A percentile compares a stretch with the other conserved stretches of the same genome.
phyloP scores from a whole-genome alignment of 2,888 invertebrate species.

The Zhuqinia jingwanae region DNA sequence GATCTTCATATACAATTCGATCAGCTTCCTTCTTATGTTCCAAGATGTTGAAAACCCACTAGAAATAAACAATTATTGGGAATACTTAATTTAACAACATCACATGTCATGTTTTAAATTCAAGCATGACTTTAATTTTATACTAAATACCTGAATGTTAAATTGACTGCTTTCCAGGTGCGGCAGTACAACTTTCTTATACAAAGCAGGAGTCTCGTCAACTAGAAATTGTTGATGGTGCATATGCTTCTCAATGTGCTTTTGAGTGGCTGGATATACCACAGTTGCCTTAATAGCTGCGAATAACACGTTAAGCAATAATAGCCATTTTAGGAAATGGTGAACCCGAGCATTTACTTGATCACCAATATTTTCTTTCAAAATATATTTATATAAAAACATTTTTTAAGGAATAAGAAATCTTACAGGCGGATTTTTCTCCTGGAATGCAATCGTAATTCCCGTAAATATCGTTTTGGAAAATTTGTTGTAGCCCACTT shows the following conservation, averaged over 20 bases:
- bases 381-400: no score
- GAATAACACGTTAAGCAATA: no score
- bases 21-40: slow-evolving; percentile 95
- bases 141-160: slow-evolving; percentile 91
- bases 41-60: slow-evolving; percentile 99
- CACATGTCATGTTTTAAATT: no score
- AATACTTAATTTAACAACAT: no score
- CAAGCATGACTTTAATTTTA: no score
- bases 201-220: slow-evolving; percentile 91
- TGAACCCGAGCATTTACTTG: no score
- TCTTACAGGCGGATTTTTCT: slow-evolving; percentile 85
- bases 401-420: no score
- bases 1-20: slow-evolving; percentile 91
- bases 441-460: slow-evolving; percentile 88
- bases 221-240: slow-evolving; percentile 88
- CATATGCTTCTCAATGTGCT: slow-evolving; percentile 94
- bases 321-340: no score
- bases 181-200: slow-evolving; percentile 89
- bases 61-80: slow-evolving; percentile 77
- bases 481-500: slow-evolving; percentile 85
- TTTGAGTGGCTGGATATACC: slow-evolving; percentile 87
- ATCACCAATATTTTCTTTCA: no score
- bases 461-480: slow-evolving; percentile 92
- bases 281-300: slow-evolving; percentile 92
- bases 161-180: slow-evolving; percentile 88